phyloP scores from a whole-genome alignment of 2,797 vertebrate species.

The Stomatorhinus walkeri region DNA sequence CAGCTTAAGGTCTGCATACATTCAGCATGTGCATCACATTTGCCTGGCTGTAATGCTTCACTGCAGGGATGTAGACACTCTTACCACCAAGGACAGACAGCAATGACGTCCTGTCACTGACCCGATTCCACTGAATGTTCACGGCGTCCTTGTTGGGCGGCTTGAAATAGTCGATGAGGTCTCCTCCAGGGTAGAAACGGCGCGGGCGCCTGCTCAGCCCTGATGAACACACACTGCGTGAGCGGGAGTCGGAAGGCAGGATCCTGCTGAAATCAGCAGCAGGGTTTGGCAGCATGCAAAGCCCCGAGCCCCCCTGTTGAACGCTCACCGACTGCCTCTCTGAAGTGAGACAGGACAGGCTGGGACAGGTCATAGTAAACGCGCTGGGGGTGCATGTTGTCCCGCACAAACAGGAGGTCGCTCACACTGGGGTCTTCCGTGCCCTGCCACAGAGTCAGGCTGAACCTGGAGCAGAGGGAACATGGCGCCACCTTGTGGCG shows the following conservation, averaged over 20 bases:
- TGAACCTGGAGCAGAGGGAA: conserved; percentile 57
- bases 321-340: conserved; percentile 59
- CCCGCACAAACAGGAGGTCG: conserved; percentile 71
- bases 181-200: conserved; percentile 65
- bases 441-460: conserved; percentile 74
- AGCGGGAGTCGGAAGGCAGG: neutral
- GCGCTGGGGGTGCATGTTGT: conserved; percentile 58
- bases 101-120: conserved; percentile 39
- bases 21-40: neutral
- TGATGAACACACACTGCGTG: conserved; percentile 24
- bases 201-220: conserved; percentile 40
- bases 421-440: conserved; percentile 53
- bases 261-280: neutral
- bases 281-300: neutral
- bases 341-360: conserved; percentile 67
- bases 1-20: neutral
- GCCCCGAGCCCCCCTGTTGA: neutral
- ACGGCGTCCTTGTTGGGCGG: conserved; percentile 42
- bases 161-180: conserved; percentile 60
- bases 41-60: neutral
- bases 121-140: conserved; percentile 50
- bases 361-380: conserved; percentile 81
- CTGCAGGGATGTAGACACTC: neutral
- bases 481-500: neutral
- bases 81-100: conserved; percentile 43